A percentile compares a stretch with the other conserved stretches of the same genome.
These are phyloP conservation scores for Orthonyx spaldingii DNA, from an alignment of 2,113 vertebrate species.

Conservation along the genomic window DNA sequence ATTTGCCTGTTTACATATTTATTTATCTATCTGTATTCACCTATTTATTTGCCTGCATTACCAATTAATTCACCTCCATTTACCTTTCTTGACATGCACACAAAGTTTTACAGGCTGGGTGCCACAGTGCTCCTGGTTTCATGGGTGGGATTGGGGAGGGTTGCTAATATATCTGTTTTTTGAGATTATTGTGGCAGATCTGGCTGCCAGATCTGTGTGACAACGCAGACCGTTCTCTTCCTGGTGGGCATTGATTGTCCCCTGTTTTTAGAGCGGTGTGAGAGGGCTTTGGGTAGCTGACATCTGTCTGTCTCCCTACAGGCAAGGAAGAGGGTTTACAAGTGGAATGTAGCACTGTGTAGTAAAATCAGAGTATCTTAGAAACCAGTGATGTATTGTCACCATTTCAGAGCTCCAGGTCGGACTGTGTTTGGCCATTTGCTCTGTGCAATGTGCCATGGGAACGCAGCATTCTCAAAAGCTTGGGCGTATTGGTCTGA, in stretches of 20 bases:
- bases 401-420: neutral
- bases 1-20: neutral
- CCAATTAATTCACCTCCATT: neutral
- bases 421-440: too few species aligned
- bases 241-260: fast-evolving
- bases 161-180: neutral
- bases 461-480: neutral
- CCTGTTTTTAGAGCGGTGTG: neutral
- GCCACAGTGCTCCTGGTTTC: neutral
- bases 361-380: neutral
- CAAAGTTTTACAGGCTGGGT: neutral
- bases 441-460: neutral
- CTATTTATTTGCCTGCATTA: neutral
- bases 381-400: neutral
- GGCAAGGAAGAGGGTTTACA: neutral
- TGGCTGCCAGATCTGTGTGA: neutral
- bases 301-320: neutral
- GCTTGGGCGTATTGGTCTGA: neutral
- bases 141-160: neutral
- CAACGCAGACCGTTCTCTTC: neutral
- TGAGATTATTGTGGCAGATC: neutral
- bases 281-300: neutral
- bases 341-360: neutral
- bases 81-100: neutral
- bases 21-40: too few species aligned